Evolutionary conservation across 2,888 invertebrate species (phyloP).

Genomic region (Agonopterix arenella): DNA sequence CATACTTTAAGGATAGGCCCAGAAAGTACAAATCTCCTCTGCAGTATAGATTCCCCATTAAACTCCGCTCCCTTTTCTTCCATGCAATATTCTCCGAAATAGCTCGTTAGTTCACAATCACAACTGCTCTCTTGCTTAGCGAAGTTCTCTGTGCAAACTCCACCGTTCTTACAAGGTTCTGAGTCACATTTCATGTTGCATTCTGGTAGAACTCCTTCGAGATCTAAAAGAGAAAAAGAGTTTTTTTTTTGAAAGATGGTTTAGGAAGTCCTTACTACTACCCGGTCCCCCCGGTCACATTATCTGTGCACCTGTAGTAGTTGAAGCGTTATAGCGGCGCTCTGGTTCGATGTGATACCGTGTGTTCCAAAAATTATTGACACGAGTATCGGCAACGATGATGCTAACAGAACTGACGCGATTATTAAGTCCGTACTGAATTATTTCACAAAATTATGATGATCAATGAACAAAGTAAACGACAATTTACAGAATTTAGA

Average conservation of each 20-base stretch:
- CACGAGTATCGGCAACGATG: too few relatives aligned
- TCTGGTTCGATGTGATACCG: too few relatives aligned
- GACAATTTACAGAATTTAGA: too few relatives aligned
- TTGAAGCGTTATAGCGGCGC: too few relatives aligned
- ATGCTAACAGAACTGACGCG: too few relatives aligned
- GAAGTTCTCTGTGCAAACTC: slow-evolving; percentile 93
- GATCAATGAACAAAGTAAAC: too few relatives aligned
- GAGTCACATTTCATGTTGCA: slow-evolving; percentile 94
- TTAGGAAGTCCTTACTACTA: too few relatives aligned
- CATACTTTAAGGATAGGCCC: slow-evolving; percentile 79
- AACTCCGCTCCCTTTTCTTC: slow-evolving; percentile 95
- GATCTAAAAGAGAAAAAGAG: slow-evolving; percentile 43
- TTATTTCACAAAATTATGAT: too few relatives aligned
- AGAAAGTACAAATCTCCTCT: slow-evolving; percentile 84
- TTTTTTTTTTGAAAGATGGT: neutral
- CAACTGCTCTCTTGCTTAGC: slow-evolving; percentile 90
- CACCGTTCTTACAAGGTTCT: slow-evolving; percentile 91
- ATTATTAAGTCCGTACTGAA: too few relatives aligned
- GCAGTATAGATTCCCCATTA: slow-evolving; percentile 89
- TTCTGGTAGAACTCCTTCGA: slow-evolving; percentile 84
- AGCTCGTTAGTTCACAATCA: slow-evolving; percentile 92
- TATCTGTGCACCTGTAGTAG: too few relatives aligned
- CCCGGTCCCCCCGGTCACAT: too few relatives aligned
- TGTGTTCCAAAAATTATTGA: too few relatives aligned
- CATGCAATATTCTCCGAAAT: slow-evolving; percentile 91